A percentile compares a stretch with the other conserved stretches of the same genome.
phyloP scores from a whole-genome alignment of 1,140 invertebrate genomes.

The Bombus turneri region DNA sequence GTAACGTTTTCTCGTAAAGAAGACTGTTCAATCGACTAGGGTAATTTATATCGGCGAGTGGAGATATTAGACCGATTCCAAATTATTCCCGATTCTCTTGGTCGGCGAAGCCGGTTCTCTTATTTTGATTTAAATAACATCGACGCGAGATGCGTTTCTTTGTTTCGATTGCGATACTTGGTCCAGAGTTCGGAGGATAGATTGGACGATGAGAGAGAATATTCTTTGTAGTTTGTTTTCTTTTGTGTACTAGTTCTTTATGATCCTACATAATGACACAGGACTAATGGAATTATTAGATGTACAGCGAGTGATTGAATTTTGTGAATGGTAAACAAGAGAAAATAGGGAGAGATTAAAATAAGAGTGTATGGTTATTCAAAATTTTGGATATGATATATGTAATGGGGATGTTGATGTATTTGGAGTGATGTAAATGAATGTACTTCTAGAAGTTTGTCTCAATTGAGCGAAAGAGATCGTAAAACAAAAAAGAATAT shows the following conservation, averaged over 20 bases:
- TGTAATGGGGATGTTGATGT: not conserved
- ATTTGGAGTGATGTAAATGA: too few relatives aligned
- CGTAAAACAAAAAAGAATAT: not conserved
- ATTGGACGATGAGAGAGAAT: not conserved
- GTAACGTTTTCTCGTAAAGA: constrained; percentile 45
- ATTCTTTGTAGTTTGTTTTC: not conserved
- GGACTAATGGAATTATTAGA: not conserved
- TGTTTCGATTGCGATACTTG: not conserved
- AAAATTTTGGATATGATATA: too few relatives aligned
- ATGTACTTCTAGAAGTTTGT: too few relatives aligned
- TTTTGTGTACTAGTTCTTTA: not conserved
- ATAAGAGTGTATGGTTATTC: not conserved
- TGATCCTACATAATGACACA: not conserved
- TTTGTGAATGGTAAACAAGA: not conserved
- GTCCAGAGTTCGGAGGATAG: not conserved
- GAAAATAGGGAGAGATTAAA: not conserved
- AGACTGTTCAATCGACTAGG: constrained; percentile 56
- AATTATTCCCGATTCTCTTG: not conserved
- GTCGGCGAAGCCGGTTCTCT: not conserved
- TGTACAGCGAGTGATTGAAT: not conserved
- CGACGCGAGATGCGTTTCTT: not conserved
- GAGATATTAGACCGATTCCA: constrained; percentile 26
- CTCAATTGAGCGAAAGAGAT: not conserved
- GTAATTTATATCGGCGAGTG: constrained; percentile 66
- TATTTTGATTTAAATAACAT: constrained; percentile 19